Evolutionary conservation across 2,888 invertebrate species (phyloP).

Genomic region (Allolobophora icterica): DNA sequence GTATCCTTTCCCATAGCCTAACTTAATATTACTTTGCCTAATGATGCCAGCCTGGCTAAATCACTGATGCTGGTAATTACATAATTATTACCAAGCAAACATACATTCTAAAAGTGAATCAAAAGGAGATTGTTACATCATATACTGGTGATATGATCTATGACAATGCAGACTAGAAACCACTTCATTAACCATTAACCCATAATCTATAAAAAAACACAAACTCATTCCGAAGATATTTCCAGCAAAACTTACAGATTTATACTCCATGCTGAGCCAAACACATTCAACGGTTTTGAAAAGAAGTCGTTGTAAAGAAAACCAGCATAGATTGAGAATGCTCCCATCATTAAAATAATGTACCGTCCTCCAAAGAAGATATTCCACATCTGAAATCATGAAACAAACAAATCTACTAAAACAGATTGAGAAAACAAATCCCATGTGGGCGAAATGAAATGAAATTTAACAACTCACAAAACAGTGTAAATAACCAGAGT

Average conservation of each 20-base stretch:
- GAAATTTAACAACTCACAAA: not conserved
- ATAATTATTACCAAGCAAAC: too few relatives aligned
- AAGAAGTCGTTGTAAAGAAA: slow-evolving; percentile 97
- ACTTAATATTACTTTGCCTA: too few relatives aligned
- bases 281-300: slow-evolving; percentile 93
- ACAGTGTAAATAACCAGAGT: not conserved
- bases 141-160: too few relatives aligned
- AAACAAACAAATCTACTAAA: not conserved
- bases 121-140: too few relatives aligned
- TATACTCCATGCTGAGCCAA: slow-evolving; percentile 83
- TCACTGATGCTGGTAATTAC: too few relatives aligned
- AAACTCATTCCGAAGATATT: not conserved
- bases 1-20: too few relatives aligned
- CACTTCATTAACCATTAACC: not conserved
- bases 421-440: not conserved
- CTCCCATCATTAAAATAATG: slow-evolving; percentile 94
- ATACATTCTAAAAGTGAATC: too few relatives aligned
- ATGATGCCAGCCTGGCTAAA: too few relatives aligned
- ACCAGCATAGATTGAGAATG: slow-evolving; percentile 97
- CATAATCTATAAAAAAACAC: not conserved
- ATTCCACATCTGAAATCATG: slow-evolving; percentile 81
- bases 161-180: not conserved
- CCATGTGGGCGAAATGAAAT: not conserved
- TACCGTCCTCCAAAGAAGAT: slow-evolving; percentile 98
- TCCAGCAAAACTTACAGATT: slow-evolving; percentile 27